Conservation (phyloP, 2,113 vertebrate genomes). For the Anguilla rostrata region DNA sequence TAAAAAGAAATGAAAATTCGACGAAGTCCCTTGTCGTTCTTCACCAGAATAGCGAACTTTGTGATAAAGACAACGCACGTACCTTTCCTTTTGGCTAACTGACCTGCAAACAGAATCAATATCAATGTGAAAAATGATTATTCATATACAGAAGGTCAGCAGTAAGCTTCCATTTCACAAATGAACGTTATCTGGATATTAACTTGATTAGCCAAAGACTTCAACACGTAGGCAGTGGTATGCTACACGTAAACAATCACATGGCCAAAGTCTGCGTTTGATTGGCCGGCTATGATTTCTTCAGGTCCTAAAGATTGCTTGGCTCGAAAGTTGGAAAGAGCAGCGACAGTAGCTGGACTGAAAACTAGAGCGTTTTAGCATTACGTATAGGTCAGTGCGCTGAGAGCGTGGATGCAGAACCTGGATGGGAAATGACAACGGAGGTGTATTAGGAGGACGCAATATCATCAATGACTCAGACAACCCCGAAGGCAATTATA, state of each 20-base stretch:
- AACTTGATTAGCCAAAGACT: neutral
- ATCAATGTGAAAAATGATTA: neutral
- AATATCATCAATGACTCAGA: neutral
- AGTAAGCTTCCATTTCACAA: neutral
- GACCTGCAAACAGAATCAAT: too few species aligned
- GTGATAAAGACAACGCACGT: too few species aligned
- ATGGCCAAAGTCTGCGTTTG: neutral
- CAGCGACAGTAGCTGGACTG: neutral
- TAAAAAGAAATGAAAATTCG: too few species aligned
- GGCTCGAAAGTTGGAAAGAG: slow-evolving; percentile 4
- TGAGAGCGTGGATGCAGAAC: neutral
- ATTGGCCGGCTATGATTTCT: slow-evolving; percentile 6
- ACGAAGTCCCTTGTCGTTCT: too few species aligned
- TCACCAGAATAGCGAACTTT: too few species aligned
- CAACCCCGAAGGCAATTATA: neutral
- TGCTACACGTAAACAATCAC: neutral
- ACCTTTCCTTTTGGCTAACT: neutral
- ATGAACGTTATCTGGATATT: neutral
- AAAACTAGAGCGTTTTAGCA: neutral
- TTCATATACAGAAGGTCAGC: neutral
- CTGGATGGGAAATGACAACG: neutral
- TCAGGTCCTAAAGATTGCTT: neutral
- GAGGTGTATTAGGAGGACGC: neutral
- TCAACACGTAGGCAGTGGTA: neutral
- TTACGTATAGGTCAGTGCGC: neutral